Evolutionary conservation across 2,113 vertebrate species (phyloP).

Genomic region (Rhadina sibilatrix): DNA sequence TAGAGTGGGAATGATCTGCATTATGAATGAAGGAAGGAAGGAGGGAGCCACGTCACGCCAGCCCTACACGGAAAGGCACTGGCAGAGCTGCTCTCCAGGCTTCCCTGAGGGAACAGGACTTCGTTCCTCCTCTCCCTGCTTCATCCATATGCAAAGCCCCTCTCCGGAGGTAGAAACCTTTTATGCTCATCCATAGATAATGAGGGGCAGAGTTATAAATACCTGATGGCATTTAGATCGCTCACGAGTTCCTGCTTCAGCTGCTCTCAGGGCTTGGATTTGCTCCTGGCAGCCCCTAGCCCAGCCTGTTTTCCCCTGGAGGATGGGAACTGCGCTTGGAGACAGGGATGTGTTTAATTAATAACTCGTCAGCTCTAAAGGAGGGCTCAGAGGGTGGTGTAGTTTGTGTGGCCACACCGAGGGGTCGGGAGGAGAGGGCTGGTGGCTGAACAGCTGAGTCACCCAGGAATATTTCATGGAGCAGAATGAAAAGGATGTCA

Average conservation of each 20-base stretch:
- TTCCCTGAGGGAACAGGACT: not conserved
- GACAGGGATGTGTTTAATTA: not conserved
- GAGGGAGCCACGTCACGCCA: not conserved
- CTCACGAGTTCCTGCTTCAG: not conserved
- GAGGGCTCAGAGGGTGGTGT: not conserved
- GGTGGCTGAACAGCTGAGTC: not conserved
- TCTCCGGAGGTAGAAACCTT: not conserved
- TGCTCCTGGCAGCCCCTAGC: not conserved
- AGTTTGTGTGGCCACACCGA: not conserved
- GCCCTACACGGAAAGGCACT: not conserved
- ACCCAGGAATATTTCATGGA: not conserved
- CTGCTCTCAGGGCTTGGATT: not conserved
- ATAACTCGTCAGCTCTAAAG: not conserved
- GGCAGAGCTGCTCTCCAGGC: not conserved
- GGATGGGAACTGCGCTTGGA: accelerated
- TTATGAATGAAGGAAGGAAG: not conserved
- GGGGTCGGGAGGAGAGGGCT: too few species aligned
- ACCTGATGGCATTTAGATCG: not conserved
- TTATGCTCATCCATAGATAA: not conserved
- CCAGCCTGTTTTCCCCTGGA: not conserved
- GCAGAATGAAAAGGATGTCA: not conserved
- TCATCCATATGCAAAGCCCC: not conserved
- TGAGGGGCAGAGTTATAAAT: not conserved
- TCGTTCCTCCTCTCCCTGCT: not conserved
- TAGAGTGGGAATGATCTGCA: constrained; percentile 14